Evolutionary conservation across 2,888 invertebrate species (phyloP).

Genomic region (Caenorhabditis sp.): DNA sequence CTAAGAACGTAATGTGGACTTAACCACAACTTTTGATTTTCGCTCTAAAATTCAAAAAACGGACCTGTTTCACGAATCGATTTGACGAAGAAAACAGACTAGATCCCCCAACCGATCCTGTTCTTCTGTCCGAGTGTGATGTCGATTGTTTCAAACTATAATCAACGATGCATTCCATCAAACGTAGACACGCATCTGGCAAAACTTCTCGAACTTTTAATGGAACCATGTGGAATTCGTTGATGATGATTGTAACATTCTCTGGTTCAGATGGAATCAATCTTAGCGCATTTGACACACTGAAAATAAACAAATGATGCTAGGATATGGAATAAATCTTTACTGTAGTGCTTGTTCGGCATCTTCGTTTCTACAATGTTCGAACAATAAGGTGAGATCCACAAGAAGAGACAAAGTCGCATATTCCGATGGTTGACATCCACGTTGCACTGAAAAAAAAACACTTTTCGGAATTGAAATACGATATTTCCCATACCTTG

Average conservation of each 20-base stretch:
- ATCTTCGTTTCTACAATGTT: constrained; percentile 43
- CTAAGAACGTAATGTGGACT: no score
- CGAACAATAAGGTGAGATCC: constrained; percentile 55
- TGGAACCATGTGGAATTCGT: constrained; percentile 62
- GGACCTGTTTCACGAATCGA: constrained; percentile 33
- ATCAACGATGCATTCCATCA: constrained; percentile 62
- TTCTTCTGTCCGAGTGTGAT: constrained; percentile 8
- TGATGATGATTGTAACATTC: constrained; percentile 42
- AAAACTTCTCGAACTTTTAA: constrained; percentile 58
- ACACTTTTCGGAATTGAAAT: background rate
- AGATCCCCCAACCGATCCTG: background rate
- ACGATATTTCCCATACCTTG: background rate
- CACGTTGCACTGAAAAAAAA: constrained; percentile 29
- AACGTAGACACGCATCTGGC: constrained; percentile 60
- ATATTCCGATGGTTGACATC: constrained; percentile 37
- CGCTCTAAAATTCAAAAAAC: background rate
- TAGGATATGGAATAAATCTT: background rate
- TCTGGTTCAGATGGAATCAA: constrained; percentile 48
- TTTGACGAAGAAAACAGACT: constrained; percentile 28
- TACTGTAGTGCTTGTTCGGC: constrained; percentile 39
- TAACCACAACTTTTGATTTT: no score
- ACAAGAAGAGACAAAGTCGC: constrained; percentile 52
- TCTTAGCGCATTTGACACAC: constrained; percentile 35
- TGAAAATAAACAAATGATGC: constrained; percentile 10
- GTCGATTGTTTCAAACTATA: constrained; percentile 31